Evolutionary conservation across 2,888 invertebrate species (phyloP), one percentile per base, ranked within the genome.

Genomic region (Diabrotica balteata): DNA sequence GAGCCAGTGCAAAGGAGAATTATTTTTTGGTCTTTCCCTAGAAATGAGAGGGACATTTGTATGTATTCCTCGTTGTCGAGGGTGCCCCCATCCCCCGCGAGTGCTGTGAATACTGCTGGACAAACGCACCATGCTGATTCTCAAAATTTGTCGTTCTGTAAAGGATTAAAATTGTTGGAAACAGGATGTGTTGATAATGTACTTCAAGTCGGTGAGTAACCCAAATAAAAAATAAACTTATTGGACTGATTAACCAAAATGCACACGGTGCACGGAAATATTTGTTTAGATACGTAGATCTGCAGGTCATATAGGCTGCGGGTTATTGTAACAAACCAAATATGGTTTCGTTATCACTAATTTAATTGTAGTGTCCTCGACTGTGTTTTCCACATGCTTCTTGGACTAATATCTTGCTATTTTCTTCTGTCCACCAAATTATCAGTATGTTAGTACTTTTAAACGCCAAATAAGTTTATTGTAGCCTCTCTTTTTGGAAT

Each of bases 1-100:
- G 94, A 94, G 84, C 94, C 94, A 75, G 94, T 94, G 83, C 94
- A 94, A 85, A 88, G 92, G 77, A 88, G 93, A 81, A 93, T 94
- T 84, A 93, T 94, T 81, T 94, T 90, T 87, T 94, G 94, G 93
- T 93, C 94, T 74, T 94, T 94, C 86, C 95, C 94, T 76, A 86
- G 94, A 80, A 92, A 94, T 83, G 94, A 94, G 85, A 88, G 91
- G 81, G 94, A 94, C 86, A 94, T 95, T 84, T 92, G 93, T 86
- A 94, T 94, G 93, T 95, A 95, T 86, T 93, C 93, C 78, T 93
- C 93, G 77, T 88, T 93, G 85, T 87, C 89, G 79, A 86, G 85
- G 78, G 86, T 86, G 82, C 84, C 85, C 73, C 83, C 85, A 67
- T 84, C 84, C 78, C 84, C 81, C 77, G 70, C 67, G 60, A 66